A percentile compares a stretch with the other conserved stretches of the same genome.
phyloP scores from a whole-genome alignment of 2,888 invertebrate genomes.

The Trilocha varians region DNA sequence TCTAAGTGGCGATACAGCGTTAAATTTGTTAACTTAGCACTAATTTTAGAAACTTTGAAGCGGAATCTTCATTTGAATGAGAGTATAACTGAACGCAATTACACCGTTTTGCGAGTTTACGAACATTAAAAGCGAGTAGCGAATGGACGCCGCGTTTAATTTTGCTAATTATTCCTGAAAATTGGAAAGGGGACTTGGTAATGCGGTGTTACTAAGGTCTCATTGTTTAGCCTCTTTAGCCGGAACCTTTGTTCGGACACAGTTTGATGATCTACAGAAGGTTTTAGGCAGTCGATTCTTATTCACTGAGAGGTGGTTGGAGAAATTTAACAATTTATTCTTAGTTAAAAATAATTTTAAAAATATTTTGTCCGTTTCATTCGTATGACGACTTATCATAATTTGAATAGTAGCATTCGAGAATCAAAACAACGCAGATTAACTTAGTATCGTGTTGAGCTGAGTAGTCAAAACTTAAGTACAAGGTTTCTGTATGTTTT shows the following conservation, averaged over 20 bases:
- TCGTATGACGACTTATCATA: too few relatives aligned
- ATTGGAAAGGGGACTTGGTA: conserved; percentile 29
- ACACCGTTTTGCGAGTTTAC: conserved; percentile 38
- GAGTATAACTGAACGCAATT: conserved; percentile 43
- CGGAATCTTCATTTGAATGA: conserved; percentile 41
- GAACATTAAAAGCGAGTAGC: conserved; percentile 38
- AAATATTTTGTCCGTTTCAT: too few relatives aligned
- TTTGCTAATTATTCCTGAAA: conserved; percentile 52
- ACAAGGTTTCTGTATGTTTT: too few relatives aligned
- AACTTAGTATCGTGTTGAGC: too few relatives aligned
- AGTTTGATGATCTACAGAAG: conserved; percentile 5
- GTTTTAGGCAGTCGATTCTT: too few relatives aligned
- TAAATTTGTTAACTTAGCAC: conserved; percentile 29
- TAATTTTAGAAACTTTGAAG: conserved; percentile 23
- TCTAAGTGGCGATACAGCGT: conserved; percentile 22
- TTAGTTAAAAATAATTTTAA: too few relatives aligned
- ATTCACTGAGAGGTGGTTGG: too few relatives aligned
- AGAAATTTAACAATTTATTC: too few relatives aligned
- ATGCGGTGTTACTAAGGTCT: conserved; percentile 23
- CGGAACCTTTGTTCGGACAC: conserved; percentile 8
- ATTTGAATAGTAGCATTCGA: too few relatives aligned
- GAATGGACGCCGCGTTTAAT: conserved; percentile 45
- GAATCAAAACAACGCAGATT: too few relatives aligned
- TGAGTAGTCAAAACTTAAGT: too few relatives aligned
- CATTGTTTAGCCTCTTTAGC: conserved; percentile 9